Percentiles rank a stretch among this genome's conserved stretches.
Conservation (phyloP, 1,140 invertebrate genomes). For the Cyphomyrmex costatus region DNA sequence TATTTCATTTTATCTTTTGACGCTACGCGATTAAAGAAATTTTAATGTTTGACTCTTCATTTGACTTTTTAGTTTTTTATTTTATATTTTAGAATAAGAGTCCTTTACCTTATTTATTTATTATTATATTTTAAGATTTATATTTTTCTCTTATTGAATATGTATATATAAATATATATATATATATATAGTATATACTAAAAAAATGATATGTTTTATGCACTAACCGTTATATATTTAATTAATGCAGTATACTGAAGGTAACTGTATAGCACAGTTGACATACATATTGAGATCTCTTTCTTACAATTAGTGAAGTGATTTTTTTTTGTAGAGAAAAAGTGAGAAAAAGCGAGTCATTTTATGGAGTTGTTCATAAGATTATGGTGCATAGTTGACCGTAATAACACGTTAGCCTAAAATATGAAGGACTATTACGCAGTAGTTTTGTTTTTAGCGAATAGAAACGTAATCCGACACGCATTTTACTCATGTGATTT, state of each 20-base stretch:
- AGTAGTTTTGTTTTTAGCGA: neutral
- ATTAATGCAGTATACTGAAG: neutral
- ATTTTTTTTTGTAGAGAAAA: neutral
- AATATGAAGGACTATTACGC: neutral
- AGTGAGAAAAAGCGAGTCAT: neutral
- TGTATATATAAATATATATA: too few relatives aligned
- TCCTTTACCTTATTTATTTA: too few relatives aligned
- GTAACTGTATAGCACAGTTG: neutral
- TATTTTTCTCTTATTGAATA: neutral
- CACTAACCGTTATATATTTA: neutral
- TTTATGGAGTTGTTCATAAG: slow-evolving; percentile 11
- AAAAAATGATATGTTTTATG: neutral
- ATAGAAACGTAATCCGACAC: neutral
- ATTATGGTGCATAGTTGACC: neutral
- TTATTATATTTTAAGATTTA: too few relatives aligned
- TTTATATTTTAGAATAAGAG: too few relatives aligned
- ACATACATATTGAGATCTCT: neutral
- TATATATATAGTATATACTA: too few relatives aligned
- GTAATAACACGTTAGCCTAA: slow-evolving; percentile 9
- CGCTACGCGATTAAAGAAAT: too few relatives aligned
- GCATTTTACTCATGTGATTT: neutral
- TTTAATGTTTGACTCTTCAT: too few relatives aligned
- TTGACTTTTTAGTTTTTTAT: too few relatives aligned
- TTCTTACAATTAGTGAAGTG: neutral
- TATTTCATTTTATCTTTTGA: too few relatives aligned